These are phyloP conservation scores for Eristalis intricaria DNA, from an alignment of 2,888 invertebrate genomes.

Conservation along the genomic window DNA sequence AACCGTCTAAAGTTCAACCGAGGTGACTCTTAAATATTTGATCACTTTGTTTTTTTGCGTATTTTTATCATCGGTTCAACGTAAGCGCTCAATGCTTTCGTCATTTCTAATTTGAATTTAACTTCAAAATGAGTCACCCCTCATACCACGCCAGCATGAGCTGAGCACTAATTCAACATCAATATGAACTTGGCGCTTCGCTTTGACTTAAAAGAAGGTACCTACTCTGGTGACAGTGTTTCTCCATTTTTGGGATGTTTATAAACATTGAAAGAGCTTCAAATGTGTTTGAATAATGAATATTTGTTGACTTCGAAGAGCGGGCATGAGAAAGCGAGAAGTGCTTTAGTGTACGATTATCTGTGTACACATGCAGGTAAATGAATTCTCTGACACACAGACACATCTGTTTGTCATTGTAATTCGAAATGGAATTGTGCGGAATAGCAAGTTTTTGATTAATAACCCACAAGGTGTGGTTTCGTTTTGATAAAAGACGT, in stretches of 20 bases:
- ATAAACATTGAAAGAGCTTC: neutral
- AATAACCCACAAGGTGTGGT: neutral
- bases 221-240: neutral
- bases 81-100: neutral
- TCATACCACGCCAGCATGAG: neutral
- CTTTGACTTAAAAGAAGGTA: neutral
- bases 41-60: neutral
- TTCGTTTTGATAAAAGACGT: neutral
- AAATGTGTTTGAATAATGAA: neutral
- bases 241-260: neutral
- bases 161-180: neutral
- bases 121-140: neutral
- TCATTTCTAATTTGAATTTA: neutral
- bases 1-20: neutral
- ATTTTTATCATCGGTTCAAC: neutral
- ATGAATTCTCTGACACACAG: neutral
- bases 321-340: neutral
- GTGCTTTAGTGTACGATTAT: neutral
- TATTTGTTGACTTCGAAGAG: neutral
- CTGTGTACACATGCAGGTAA: neutral
- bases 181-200: neutral
- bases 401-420: neutral
- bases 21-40: neutral
- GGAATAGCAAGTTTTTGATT: neutral
- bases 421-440: neutral